Base-by-base conservation (phyloP, 2,888 invertebrate species). In the Ethmia dodecea region DNA sequence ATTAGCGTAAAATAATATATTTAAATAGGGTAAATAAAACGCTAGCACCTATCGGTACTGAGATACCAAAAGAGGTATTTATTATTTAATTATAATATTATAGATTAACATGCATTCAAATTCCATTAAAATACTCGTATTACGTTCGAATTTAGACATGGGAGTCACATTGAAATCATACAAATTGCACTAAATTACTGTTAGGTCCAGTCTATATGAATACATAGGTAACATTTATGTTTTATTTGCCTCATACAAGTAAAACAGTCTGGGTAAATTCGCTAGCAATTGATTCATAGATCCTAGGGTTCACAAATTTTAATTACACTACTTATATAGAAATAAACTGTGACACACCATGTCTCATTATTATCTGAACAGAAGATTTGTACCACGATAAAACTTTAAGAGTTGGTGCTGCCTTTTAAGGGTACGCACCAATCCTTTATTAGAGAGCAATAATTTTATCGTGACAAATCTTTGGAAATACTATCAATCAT, bases 51-150 rank as follows among this genome's bases (percentile, higher is more conserved):
- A 38, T 60, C 55, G 60, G 63, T 78, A 77, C 67, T 68, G 63
- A 74, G 52, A 81, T 83, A 83, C 84, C 86, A 84, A 83, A 83
- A 80, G 77, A 83, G 83, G 84, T 86, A 81, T 84, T 78, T 76
- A 77, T 77, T 66, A 26, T 26, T 77, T 66, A 64, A 64, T 48
- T 47, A 52, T 65, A 68, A 71, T 26, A 70, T 73, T 64, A 75
- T 73, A 76, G 80, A 78, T 79, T 83, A 84, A 86, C 86, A 84
- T 86, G 81, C 80, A 81, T 81, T 84, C 80, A 83, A 80, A 81
- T 81, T 81, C 80, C 81, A 74, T 73, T 83, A 80, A 72, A 73
- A 70, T 77, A n/a, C n/a, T n/a, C n/a, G n/a, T n/a, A 74, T 77
- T 78, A 68, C 67, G 64, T 67, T 70, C 59, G 63, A 73, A 64